Evolutionary conservation across 1,140 invertebrate species (phyloP).

Genomic region (Drosophila ficusphila): DNA sequence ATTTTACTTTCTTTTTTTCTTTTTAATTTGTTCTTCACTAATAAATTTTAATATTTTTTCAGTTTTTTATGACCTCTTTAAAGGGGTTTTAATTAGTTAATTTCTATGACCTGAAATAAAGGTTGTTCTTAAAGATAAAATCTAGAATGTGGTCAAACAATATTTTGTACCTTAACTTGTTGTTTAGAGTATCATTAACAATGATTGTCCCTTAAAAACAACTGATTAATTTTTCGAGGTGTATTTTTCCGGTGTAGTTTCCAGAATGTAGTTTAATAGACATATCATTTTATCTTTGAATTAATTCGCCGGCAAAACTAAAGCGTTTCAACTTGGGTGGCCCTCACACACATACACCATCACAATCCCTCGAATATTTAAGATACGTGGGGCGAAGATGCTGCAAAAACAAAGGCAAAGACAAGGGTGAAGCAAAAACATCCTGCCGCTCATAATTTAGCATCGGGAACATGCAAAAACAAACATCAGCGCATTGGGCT

Average conservation of each 20-base stretch:
- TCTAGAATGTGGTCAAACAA: too few species aligned
- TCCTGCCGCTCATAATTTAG: slow-evolving; percentile 71
- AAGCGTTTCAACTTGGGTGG: slow-evolving; percentile 45
- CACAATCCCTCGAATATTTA: not conserved
- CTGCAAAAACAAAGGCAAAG: slow-evolving; percentile 21
- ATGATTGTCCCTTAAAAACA: too few species aligned
- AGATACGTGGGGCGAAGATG: slow-evolving; percentile 8
- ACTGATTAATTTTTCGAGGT: not conserved
- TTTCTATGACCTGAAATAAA: too few species aligned
- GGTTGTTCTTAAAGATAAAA: too few species aligned
- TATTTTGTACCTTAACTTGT: too few species aligned
- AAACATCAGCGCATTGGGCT: slow-evolving; percentile 61
- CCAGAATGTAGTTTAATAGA: not conserved
- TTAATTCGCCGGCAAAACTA: slow-evolving; percentile 30
- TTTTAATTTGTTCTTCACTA: too few species aligned
- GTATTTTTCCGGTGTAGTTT: not conserved
- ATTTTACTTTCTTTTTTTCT: too few species aligned
- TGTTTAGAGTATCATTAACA: too few species aligned
- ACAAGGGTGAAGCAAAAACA: slow-evolving; percentile 35
- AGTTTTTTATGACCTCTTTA: too few species aligned
- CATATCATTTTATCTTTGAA: not conserved
- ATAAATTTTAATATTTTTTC: too few species aligned
- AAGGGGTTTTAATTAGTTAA: too few species aligned
- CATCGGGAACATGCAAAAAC: slow-evolving; percentile 78
- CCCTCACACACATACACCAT: slow-evolving; percentile 23